Percentiles rank a stretch among this genome's conserved stretches.
Conservation (phyloP, 2,113 vertebrate species). For the Platysteira castanea region DNA sequence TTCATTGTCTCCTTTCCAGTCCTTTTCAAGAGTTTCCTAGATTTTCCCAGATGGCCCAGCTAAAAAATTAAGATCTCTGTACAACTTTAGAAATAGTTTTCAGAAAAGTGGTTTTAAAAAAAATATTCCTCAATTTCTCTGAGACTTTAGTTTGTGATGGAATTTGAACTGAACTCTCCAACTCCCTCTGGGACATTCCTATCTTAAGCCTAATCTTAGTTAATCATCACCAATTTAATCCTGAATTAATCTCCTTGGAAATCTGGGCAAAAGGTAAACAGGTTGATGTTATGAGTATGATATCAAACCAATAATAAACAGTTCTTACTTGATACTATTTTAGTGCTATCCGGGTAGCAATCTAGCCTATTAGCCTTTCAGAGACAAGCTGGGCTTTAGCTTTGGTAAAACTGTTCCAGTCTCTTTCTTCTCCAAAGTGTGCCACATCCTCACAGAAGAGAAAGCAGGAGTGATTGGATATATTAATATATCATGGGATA, state of each 20-base stretch:
- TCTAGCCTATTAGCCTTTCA: neutral
- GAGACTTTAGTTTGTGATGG: neutral
- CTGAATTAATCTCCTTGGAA: slow-evolving; percentile 12
- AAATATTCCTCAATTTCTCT: neutral
- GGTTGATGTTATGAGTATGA: neutral
- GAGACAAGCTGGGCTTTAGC: neutral
- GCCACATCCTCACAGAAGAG: neutral
- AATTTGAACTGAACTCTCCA: neutral
- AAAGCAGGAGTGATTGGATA: neutral
- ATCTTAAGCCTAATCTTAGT: neutral
- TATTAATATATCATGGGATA: neutral
- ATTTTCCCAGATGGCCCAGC: neutral
- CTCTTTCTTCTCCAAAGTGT: neutral
- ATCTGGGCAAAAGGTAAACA: slow-evolving; percentile 1
- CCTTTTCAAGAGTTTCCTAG: neutral
- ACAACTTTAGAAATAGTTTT: neutral
- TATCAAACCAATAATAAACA: neutral
- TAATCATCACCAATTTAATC: slow-evolving; percentile 43
- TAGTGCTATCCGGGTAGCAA: neutral
- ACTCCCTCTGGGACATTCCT: neutral
- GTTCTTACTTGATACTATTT: neutral
- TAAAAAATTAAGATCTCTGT: neutral
- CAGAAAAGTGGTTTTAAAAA: neutral
- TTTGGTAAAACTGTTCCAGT: neutral
- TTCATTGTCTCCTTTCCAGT: neutral